Percentiles rank a stretch among this genome's conserved stretches.
These are phyloP conservation scores for Pandemis corylana DNA, from an alignment of 2,888 invertebrate genomes.

Conservation along the genomic window DNA sequence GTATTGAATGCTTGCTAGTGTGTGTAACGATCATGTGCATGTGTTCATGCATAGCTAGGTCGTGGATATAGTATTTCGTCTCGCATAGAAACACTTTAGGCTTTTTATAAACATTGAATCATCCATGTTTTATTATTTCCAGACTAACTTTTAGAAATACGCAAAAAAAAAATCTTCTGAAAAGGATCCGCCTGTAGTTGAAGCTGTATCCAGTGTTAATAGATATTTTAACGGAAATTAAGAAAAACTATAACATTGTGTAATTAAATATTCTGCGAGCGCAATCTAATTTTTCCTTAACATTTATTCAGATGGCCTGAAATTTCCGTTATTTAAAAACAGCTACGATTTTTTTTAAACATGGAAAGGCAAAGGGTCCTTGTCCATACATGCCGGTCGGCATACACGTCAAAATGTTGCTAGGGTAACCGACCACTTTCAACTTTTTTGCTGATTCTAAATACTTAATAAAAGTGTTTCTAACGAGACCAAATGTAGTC, in stretches of 20 bases:
- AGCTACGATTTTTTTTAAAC: no score
- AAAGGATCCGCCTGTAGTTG: not conserved
- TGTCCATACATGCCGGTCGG: no score
- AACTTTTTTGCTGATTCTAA: not conserved
- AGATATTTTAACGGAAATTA: no score
- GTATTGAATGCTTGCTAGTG: slow-evolving; percentile 52
- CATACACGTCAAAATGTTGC: no score
- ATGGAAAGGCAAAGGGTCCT: no score
- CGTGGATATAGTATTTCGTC: slow-evolving; percentile 30
- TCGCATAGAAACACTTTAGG: slow-evolving; percentile 5
- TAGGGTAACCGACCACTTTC: not conserved
- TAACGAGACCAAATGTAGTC: slow-evolving; percentile 29
- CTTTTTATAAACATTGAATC: not conserved
- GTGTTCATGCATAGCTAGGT: slow-evolving; percentile 24
- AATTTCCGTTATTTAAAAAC: no score
- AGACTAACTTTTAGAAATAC: not conserved
- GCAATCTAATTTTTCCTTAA: no score
- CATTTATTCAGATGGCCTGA: no score
- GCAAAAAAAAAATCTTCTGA: no score
- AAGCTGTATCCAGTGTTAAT: not conserved
- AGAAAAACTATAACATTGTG: no score
- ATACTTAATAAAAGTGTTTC: slow-evolving; percentile 5
- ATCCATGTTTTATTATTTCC: not conserved
- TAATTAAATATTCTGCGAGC: no score
- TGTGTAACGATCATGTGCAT: slow-evolving; percentile 45